phyloP scores from a whole-genome alignment of 37 sponge, comb jelly and placozoan genomes.

The Haliclona indistincta region DNA sequence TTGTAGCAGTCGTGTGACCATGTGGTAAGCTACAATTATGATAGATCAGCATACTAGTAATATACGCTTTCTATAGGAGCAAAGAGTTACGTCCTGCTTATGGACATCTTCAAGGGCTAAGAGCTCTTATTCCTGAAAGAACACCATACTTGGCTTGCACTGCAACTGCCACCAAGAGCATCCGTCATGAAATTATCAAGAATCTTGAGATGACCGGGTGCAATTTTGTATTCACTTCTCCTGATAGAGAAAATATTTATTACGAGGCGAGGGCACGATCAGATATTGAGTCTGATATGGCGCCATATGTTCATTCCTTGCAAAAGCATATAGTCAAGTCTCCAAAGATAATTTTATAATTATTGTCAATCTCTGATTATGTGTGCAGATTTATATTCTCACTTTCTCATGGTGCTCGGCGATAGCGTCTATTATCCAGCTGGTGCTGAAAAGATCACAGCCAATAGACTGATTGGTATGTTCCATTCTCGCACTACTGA shows the following conservation, averaged over 20 bases:
- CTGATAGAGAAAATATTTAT: constrained; percentile 44
- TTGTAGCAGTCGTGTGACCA: constrained; percentile 24
- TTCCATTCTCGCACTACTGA: constrained; percentile 19
- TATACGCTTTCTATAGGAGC: constrained; percentile 19
- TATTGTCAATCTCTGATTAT: constrained; percentile 26
- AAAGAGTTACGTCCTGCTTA: constrained; percentile 49
- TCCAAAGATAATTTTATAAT: constrained; percentile 7
- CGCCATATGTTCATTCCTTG: constrained; percentile 8
- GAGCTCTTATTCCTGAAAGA: constrained; percentile 41
- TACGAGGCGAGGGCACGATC: constrained; percentile 9
- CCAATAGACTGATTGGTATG: constrained; percentile 30
- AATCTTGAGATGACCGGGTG: constrained; percentile 22
- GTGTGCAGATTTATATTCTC: constrained; percentile 30
- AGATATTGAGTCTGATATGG: constrained; percentile 23
- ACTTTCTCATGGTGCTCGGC: constrained; percentile 11
- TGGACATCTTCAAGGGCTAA: constrained; percentile 38
- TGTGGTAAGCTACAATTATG: constrained; percentile 25
- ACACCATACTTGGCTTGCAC: constrained; percentile 34
- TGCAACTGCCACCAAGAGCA: constrained; percentile 19
- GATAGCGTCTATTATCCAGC: constrained; percentile 20
- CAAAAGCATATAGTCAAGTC: constrained; percentile 18
- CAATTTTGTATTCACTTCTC: constrained; percentile 15
- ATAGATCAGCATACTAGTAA: background rate
- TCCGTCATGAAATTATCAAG: constrained; percentile 5
- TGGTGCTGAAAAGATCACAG: constrained; percentile 12